Percentiles rank a stretch among this genome's conserved stretches.
phyloP scores from a whole-genome alignment of 2,888 invertebrate genomes.

The Tipula lateralis region DNA sequence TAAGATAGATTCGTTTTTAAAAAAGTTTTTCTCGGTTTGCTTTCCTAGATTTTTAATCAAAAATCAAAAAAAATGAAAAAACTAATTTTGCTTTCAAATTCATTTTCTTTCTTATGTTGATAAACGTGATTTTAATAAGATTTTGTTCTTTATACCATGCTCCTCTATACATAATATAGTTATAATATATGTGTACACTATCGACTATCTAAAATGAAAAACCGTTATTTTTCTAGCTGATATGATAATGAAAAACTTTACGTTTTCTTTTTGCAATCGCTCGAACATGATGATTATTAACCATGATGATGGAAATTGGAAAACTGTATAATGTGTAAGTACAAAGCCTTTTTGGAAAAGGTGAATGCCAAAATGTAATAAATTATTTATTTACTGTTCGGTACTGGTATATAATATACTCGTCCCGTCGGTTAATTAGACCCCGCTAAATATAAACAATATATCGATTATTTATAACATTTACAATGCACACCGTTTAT shows the following conservation, averaged over 20 bases:
- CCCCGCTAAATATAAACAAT: not conserved
- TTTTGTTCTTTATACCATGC: not conserved
- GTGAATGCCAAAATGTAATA: not conserved
- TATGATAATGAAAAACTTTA: constrained; percentile 3
- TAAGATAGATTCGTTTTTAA: not conserved
- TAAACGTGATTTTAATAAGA: constrained; percentile 24
- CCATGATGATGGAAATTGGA: not conserved
- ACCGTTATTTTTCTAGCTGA: not conserved
- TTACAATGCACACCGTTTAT: not conserved
- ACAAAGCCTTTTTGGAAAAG: not conserved
- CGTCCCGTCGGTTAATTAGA: constrained; percentile 11
- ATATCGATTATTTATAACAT: not conserved
- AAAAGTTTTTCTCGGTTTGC: constrained; percentile 6
- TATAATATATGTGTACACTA: not conserved
- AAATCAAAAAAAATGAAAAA: not conserved
- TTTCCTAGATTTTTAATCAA: constrained; percentile 24
- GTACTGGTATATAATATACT: not conserved
- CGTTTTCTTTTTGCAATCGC: not conserved
- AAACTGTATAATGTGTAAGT: not conserved
- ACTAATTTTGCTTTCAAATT: constrained; percentile 6
- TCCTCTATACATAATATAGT: not conserved
- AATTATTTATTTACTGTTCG: not conserved
- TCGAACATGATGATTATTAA: not conserved
- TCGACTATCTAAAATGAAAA: constrained; percentile 24
- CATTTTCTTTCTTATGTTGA: not conserved